Evolutionary conservation across 30 jellyfish, hydroid and myxozoan genomes (phyloP).

Genomic region (Sanderia malayensis): DNA sequence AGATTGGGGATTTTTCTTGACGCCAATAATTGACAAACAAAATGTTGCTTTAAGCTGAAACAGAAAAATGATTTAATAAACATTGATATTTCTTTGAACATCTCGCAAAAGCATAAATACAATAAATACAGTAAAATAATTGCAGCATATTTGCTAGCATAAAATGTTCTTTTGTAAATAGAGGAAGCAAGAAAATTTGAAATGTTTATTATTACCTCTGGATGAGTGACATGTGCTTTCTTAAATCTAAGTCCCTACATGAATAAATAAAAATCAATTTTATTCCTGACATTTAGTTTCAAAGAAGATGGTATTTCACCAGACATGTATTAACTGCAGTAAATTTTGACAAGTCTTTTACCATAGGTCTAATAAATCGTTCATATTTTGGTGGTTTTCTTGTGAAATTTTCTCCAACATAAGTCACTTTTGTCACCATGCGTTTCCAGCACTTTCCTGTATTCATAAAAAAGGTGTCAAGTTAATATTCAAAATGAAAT

Average conservation of each 20-base stretch:
- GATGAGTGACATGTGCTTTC: slow-evolving; percentile 99
- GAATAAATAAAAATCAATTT: background rate
- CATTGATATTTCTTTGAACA: too few species aligned
- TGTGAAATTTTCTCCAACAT: slow-evolving; percentile 98
- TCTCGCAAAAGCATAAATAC: too few species aligned
- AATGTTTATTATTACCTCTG: slow-evolving; percentile 72
- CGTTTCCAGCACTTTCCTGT: slow-evolving; percentile 98
- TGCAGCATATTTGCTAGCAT: too few species aligned
- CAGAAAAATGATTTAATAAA: too few species aligned
- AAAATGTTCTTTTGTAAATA: too few species aligned
- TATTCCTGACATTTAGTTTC: too few species aligned
- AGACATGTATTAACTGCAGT: too few species aligned
- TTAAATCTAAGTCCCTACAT: slow-evolving; percentile 92
- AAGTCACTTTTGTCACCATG: slow-evolving; percentile 98
- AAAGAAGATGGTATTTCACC: too few species aligned
- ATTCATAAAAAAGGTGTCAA: background rate
- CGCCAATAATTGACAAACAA: slow-evolving; percentile 98
- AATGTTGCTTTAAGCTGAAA: slow-evolving; percentile 94
- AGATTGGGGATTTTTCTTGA: slow-evolving; percentile 98
- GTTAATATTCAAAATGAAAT: background rate
- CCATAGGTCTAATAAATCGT: slow-evolving; percentile 99
- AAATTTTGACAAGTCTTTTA: too few species aligned
- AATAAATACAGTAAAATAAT: too few species aligned
- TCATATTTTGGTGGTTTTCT: slow-evolving; percentile 99
- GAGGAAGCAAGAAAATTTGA: too few species aligned